phyloP scores from a whole-genome alignment of 1,140 invertebrate genomes.

The Drosophila trapezifrons region DNA sequence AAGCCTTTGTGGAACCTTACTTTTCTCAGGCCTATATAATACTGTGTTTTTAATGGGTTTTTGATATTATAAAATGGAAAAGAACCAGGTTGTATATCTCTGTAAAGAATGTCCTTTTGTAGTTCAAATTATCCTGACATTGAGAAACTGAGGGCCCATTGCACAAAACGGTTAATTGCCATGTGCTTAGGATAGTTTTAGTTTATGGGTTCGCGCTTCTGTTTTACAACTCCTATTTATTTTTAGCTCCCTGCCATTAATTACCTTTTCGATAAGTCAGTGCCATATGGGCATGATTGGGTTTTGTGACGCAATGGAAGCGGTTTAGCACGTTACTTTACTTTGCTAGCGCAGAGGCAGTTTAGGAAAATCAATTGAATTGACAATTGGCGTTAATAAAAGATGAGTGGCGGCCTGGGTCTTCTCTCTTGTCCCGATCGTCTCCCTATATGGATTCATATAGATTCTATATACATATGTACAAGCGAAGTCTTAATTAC shows the following conservation, averaged over 20 bases:
- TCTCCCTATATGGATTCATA: slow-evolving; percentile 10
- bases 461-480: slow-evolving; percentile 1
- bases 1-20: neutral
- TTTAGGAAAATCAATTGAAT: slow-evolving; percentile 25
- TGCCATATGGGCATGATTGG: slow-evolving; percentile 14
- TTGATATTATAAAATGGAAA: neutral
- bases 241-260: slow-evolving; percentile 1
- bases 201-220: slow-evolving; percentile 7
- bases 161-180: neutral
- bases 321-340: neutral
- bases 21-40: neutral
- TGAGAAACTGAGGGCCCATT: neutral
- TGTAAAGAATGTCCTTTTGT: neutral
- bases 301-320: slow-evolving; percentile 19
- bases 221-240: slow-evolving; percentile 14
- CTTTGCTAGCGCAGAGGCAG: neutral
- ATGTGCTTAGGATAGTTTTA: neutral
- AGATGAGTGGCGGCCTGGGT: slow-evolving; percentile 17
- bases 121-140: neutral
- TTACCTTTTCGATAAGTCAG: slow-evolving; percentile 3
- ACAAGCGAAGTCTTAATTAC: slow-evolving; percentile 41
- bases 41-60: neutral
- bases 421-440: slow-evolving; percentile 27
- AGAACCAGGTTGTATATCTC: neutral
- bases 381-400: slow-evolving; percentile 38